phyloP scores from a whole-genome alignment of 1,140 invertebrate genomes.

The Neuroterus valhalla region DNA sequence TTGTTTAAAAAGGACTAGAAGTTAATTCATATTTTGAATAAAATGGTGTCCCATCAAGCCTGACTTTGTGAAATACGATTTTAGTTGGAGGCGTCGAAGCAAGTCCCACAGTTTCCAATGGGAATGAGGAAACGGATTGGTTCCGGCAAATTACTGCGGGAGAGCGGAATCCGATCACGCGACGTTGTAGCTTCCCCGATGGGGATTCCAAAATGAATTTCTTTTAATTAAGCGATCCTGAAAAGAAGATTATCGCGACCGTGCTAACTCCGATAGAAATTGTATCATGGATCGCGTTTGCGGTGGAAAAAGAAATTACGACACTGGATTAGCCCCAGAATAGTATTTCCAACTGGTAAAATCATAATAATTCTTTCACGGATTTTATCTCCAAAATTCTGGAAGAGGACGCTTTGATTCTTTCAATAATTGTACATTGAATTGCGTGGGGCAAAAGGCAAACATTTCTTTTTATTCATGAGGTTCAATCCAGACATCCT shows the following conservation, averaged over 20 bases:
- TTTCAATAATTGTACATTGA: slow-evolving; percentile 36
- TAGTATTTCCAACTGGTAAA: not conserved
- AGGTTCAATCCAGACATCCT: too few relatives aligned
- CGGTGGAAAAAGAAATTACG: slow-evolving; percentile 45
- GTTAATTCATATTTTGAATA: not conserved
- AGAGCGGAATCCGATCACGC: slow-evolving; percentile 54
- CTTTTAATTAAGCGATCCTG: slow-evolving; percentile 64
- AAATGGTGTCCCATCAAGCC: not conserved
- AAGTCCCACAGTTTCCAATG: slow-evolving; percentile 50
- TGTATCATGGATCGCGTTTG: slow-evolving; percentile 53
- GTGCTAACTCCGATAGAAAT: slow-evolving; percentile 56
- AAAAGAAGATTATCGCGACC: slow-evolving; percentile 62
- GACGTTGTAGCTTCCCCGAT: slow-evolving; percentile 49
- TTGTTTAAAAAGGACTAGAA: not conserved
- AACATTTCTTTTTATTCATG: too few relatives aligned
- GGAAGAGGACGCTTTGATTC: slow-evolving; percentile 31
- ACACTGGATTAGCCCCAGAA: not conserved
- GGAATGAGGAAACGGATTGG: slow-evolving; percentile 40
- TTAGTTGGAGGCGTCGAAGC: slow-evolving; percentile 11
- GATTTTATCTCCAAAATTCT: slow-evolving; percentile 48
- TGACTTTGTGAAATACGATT: slow-evolving; percentile 6
- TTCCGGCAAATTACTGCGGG: slow-evolving; percentile 34
- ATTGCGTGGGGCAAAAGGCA: too few relatives aligned
- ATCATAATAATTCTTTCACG: slow-evolving; percentile 48
- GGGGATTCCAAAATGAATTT: slow-evolving; percentile 63